Conservation (phyloP, 2,113 vertebrate genomes). For the Genyomyrus donnyi region DNA sequence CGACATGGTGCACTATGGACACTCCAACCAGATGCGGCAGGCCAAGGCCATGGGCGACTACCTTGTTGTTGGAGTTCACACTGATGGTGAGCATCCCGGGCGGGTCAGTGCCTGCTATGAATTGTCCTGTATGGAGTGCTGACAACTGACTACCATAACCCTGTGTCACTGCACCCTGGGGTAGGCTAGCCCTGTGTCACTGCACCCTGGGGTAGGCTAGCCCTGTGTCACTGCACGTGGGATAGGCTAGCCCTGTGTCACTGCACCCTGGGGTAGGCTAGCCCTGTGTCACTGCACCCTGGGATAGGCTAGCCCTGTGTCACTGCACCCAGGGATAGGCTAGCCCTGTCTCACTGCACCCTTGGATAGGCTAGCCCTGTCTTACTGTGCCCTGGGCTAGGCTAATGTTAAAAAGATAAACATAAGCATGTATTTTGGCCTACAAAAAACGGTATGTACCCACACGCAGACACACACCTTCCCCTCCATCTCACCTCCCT, state of each 20-base stretch:
- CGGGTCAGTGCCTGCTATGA: background rate
- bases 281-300: background rate
- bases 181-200: background rate
- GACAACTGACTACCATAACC: background rate
- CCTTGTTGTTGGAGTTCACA: constrained; percentile 92
- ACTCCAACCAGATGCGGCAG: constrained; percentile 96
- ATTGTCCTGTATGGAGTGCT: background rate
- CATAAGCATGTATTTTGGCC: background rate
- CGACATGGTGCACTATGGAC: constrained; percentile 97
- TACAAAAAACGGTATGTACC: background rate
- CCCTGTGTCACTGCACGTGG: background rate
- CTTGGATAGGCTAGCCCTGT: background rate
- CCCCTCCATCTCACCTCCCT: background rate
- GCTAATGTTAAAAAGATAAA: background rate
- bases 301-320: background rate
- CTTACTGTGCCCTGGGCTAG: fast-evolving
- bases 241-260: background rate
- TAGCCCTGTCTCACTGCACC: background rate
- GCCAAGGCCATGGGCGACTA: constrained; percentile 92
- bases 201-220: background rate
- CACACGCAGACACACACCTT: background rate
- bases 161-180: background rate
- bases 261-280: background rate
- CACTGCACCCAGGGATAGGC: background rate
- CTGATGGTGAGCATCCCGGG: constrained; percentile 71